Evolutionary conservation across 2,797 vertebrate genomes (phyloP).

Genomic region (Trichosurus vulpecula): DNA sequence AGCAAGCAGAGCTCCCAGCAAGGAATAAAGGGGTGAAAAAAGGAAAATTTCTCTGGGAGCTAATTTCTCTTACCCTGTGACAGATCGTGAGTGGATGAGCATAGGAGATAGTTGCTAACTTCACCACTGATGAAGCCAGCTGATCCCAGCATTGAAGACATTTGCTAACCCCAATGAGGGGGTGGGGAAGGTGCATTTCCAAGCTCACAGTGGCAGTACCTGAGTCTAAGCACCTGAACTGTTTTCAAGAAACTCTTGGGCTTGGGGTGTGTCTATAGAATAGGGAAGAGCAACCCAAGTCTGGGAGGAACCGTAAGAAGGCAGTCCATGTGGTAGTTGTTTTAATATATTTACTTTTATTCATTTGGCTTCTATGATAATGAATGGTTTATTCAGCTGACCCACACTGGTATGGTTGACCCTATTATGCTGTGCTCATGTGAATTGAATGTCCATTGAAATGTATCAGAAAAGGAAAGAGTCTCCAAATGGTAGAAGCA

Average conservation of each 20-base stretch:
- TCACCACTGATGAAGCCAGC: not conserved
- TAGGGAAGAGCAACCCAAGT: not conserved
- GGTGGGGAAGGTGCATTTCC: not conserved
- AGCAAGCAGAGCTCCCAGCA: not conserved
- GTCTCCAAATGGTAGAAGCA: not conserved
- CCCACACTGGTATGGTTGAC: not conserved
- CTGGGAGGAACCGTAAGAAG: not conserved
- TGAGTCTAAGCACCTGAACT: not conserved
- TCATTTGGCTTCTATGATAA: not conserved
- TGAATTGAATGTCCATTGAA: not conserved
- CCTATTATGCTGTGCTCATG: not conserved
- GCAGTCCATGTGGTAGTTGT: not conserved
- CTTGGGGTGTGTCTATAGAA: not conserved
- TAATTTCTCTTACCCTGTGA: not conserved
- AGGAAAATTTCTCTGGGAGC: not conserved
- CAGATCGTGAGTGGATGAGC: not conserved
- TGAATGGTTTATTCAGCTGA: not conserved
- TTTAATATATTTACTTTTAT: not conserved
- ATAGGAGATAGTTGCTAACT: not conserved
- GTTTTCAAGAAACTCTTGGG: not conserved
- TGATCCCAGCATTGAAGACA: not conserved
- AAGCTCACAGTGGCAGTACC: not conserved
- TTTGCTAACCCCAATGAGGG: not conserved
- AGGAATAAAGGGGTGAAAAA: not conserved
- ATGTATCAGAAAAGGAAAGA: not conserved